A percentile compares a stretch with the other conserved stretches of the same genome.
These are phyloP conservation scores for Nylanderia fulva DNA, from an alignment of 1,140 invertebrate genomes.

Conservation along the genomic window DNA sequence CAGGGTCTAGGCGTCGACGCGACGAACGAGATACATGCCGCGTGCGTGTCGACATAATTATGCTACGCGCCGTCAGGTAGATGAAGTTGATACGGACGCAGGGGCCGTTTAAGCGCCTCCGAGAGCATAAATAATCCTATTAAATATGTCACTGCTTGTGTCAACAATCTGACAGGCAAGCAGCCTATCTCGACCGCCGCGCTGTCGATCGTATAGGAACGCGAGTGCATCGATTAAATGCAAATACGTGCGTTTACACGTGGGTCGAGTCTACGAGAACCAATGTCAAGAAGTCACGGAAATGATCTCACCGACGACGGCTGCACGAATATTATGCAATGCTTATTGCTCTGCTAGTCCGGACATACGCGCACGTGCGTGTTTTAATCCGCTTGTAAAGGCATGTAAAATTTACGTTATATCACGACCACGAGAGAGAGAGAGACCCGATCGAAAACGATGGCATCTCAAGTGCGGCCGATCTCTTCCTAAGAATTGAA, in stretches of 20 bases:
- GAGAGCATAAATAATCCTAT: slow-evolving; percentile 83
- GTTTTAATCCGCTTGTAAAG: slow-evolving; percentile 33
- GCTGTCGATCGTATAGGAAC: slow-evolving; percentile 41
- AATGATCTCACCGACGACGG: slow-evolving; percentile 16
- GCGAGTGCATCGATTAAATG: slow-evolving; percentile 9
- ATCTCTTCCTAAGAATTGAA: slow-evolving; percentile 52
- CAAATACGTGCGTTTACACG: slow-evolving; percentile 18
- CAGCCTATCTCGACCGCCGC: slow-evolving; percentile 40
- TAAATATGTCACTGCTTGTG: slow-evolving; percentile 81
- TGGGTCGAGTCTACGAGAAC: slow-evolving; percentile 30
- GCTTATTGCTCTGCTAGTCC: not conserved
- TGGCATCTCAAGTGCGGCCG: slow-evolving; percentile 43
- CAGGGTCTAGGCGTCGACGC: slow-evolving; percentile 70
- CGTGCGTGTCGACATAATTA: slow-evolving; percentile 77
- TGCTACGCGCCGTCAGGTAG: slow-evolving; percentile 79
- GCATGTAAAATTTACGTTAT: not conserved
- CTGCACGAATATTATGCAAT: slow-evolving; percentile 51
- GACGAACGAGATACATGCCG: slow-evolving; percentile 62
- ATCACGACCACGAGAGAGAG: not conserved
- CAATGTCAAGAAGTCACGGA: slow-evolving; percentile 49
- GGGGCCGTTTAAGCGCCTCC: slow-evolving; percentile 79
- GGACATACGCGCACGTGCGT: not conserved
- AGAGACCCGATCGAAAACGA: not conserved
- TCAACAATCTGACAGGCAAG: slow-evolving; percentile 81
- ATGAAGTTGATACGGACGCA: slow-evolving; percentile 77